Percentiles rank a stretch among this genome's conserved stretches.
Evolutionary conservation across 2,797 vertebrate genomes (phyloP).

Genomic region (Bradypodion pumilum): DNA sequence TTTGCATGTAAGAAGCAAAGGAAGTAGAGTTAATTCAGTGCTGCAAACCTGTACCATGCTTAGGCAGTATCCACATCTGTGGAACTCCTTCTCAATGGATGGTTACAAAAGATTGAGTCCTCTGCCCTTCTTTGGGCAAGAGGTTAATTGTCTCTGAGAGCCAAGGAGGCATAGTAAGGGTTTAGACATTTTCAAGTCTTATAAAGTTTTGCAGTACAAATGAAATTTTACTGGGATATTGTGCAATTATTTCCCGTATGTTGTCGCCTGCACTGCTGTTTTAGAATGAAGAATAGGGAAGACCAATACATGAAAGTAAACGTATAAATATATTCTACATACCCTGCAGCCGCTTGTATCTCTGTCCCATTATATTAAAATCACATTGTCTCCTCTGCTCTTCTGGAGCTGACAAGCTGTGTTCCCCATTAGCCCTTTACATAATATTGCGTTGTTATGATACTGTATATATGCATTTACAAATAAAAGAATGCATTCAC

Average conservation of each 20-base stretch:
- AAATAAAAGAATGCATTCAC: slow-evolving; percentile 66
- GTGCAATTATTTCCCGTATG: not conserved
- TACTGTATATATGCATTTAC: slow-evolving; percentile 64
- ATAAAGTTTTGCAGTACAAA: not conserved
- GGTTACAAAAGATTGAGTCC: no score
- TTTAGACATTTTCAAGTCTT: not conserved
- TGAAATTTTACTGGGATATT: not conserved
- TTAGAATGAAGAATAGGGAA: not conserved
- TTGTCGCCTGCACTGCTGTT: not conserved
- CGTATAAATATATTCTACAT: not conserved
- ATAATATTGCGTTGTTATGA: slow-evolving; percentile 60
- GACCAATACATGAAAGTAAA: not conserved
- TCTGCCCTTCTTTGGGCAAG: not conserved
- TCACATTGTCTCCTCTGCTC: slow-evolving; percentile 53
- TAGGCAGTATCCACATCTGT: not conserved
- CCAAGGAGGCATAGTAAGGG: not conserved
- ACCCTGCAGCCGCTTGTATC: slow-evolving; percentile 4
- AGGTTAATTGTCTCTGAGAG: not conserved
- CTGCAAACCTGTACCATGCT: not conserved
- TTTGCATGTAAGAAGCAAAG: not conserved
- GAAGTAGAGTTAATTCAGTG: no score
- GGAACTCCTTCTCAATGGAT: not conserved
- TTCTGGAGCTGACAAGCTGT: slow-evolving; percentile 54
- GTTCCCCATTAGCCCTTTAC: slow-evolving; percentile 59
- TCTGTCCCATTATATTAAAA: not conserved